phyloP scores from a whole-genome alignment of 2,888 invertebrate genomes.

The Drosophila maculinotata region DNA sequence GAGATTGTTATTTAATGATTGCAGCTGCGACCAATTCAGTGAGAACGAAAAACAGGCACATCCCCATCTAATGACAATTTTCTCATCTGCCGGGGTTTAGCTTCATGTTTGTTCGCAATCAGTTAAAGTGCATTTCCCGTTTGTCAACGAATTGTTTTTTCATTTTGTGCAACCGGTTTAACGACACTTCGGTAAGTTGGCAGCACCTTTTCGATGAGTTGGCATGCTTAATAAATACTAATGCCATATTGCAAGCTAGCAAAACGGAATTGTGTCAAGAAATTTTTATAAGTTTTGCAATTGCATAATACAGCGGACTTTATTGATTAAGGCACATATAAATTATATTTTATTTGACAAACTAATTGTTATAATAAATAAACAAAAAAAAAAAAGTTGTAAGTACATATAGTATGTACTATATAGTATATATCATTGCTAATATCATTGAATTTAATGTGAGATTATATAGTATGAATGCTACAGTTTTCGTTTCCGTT shows the following conservation, averaged over 20 bases:
- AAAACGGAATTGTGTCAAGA: no score
- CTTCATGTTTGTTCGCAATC: slow-evolving; percentile 14
- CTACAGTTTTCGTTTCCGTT: slow-evolving; percentile 27
- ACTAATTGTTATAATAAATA: slow-evolving; percentile 52
- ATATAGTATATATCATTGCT: slow-evolving; percentile 58
- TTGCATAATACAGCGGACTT: slow-evolving; percentile 15
- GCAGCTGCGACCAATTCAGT: slow-evolving; percentile 33
- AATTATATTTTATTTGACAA: slow-evolving; percentile 42
- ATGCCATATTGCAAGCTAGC: no score
- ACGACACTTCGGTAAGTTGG: not conserved
- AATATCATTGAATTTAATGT: slow-evolving; percentile 61
- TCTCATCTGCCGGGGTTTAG: no score
- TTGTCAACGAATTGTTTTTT: not conserved
- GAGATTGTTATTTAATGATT: slow-evolving; percentile 43
- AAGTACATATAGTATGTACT: slow-evolving; percentile 13
- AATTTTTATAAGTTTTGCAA: not conserved
- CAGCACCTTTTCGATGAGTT: not conserved
- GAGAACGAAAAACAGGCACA: not conserved
- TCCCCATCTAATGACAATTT: slow-evolving; percentile 4
- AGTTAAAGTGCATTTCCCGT: slow-evolving; percentile 18
- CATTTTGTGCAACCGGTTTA: not conserved
- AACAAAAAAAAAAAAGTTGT: slow-evolving; percentile 37
- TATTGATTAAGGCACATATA: slow-evolving; percentile 42
- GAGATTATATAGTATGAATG: slow-evolving; percentile 44
- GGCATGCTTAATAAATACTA: no score